These are phyloP conservation scores for Myodes glareolus DNA, from an alignment of 2,113 vertebrate species.

Conservation along the genomic window DNA sequence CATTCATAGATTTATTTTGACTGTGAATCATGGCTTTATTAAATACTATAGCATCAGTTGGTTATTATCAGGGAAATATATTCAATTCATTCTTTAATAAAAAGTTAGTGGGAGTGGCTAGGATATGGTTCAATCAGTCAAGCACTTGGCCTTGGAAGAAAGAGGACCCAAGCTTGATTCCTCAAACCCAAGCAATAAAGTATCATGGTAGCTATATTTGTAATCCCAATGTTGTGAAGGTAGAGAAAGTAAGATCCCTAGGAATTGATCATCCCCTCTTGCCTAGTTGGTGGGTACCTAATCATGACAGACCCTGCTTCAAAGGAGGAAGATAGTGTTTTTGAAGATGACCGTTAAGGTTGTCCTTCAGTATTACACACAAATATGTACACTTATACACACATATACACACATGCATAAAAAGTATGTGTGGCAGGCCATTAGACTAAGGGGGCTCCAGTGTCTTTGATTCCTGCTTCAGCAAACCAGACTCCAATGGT, in stretches of 20 bases:
- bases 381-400: background rate
- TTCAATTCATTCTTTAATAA: constrained; percentile 21
- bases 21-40: constrained; percentile 6
- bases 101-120: background rate
- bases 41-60: constrained; percentile 32
- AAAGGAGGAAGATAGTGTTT: background rate
- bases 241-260: background rate
- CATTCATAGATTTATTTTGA: constrained; percentile 49
- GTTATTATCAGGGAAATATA: constrained; percentile 15
- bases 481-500: background rate
- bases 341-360: background rate
- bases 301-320: background rate
- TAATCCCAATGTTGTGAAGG: background rate
- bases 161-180: background rate
- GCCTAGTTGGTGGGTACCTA: background rate
- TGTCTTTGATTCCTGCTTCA: background rate
- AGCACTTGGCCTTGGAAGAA: background rate
- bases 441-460: background rate
- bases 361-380: background rate
- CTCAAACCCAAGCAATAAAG: background rate
- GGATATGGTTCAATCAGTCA: background rate
- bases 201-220: background rate
- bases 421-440: background rate
- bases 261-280: background rate
- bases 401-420: background rate